Evolutionary conservation across 2,797 vertebrate genomes (phyloP), one percentile per base, ranked within the genome.

Genomic region (Spinibarbus caldwelli): DNA sequence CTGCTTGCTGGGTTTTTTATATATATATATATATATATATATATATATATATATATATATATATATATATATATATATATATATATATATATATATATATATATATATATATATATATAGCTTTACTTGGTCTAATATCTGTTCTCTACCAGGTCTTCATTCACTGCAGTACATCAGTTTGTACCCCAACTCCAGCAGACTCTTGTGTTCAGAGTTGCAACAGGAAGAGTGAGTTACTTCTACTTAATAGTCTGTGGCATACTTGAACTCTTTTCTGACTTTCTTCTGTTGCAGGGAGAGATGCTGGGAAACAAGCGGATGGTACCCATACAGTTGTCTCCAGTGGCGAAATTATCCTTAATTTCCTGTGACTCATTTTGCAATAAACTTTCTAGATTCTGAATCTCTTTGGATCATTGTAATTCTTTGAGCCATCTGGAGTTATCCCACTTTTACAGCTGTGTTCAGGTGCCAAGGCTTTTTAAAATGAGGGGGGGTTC

Each of bases 161-260:
- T 88, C 93, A 94, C 80, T 95, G 95, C 52, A 85, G 90, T 6
- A 73, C 89, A 85, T 66, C 91, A 70, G 91, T 95, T 80, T 96
- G 93, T 66, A 83, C 86, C 19, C 87, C 84, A 6, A 59, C 82
- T 88, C 2, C 2, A 21, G 17, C 11, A 52, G 62, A 91, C 77
- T 83, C 26, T 11, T 95, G 94, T 91, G 87, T 91, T 77, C 87
- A 91, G 9, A 86, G 8, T 0, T 95, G 94, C 80, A 83, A 10
- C 87, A 91, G 93, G 80, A 87, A 86, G 85, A 92, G 95, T 95
- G 73, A 93, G 92, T 91, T 23, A 1, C 5, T 1, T 36, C 1
- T 19, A 21, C 23, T 66, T 89, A 10, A 17, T 11, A 2, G 15
- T 31, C 26, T 2, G 0, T 77, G 26, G 21, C 38, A 6, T 41